These are phyloP conservation scores for Gadopsis bispinosus DNA, from an alignment of 2,797 vertebrate species.

Conservation along the genomic window DNA sequence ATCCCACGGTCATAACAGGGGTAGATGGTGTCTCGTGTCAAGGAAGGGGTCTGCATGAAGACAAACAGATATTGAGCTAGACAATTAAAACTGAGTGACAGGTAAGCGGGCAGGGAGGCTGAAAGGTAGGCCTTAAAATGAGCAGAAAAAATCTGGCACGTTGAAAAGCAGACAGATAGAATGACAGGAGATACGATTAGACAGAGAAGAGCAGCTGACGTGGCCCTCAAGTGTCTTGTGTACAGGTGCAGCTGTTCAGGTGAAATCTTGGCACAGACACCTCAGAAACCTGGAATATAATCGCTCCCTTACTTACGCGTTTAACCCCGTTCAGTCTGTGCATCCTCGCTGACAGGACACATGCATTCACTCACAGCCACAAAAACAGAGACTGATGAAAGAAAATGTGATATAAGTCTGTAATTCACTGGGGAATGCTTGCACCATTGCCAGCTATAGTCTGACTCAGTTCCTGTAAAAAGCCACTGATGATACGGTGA, in stretches of 20 bases:
- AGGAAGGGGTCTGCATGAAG: conserved; percentile 22
- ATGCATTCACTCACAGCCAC: conserved; percentile 16
- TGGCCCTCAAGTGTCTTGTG: conserved; percentile 47
- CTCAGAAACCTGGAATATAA: conserved; percentile 45
- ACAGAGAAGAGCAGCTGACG: conserved; percentile 35
- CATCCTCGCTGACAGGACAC: conserved; percentile 33
- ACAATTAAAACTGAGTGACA: conserved; percentile 69
- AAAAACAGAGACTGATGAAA: conserved; percentile 45
- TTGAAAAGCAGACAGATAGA: conserved; percentile 40
- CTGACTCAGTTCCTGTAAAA: conserved; percentile 41
- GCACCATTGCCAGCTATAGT: not conserved
- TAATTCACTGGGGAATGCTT: conserved; percentile 37
- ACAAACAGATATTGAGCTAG: conserved; percentile 47
- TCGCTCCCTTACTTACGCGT: conserved; percentile 34
- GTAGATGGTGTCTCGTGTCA: conserved; percentile 38
- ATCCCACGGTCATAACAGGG: conserved; percentile 15
- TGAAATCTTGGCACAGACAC: conserved; percentile 54
- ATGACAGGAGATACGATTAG: conserved; percentile 50
- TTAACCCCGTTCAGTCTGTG: conserved; percentile 44
- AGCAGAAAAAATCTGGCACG: conserved; percentile 21
- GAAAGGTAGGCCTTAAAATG: conserved; percentile 27
- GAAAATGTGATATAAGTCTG: conserved; percentile 35
- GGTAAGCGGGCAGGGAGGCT: conserved; percentile 32
- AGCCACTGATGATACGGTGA: conserved; percentile 45
- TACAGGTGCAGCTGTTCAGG: conserved; percentile 65